Evolutionary conservation across 2,113 vertebrate genomes (phyloP).

Genomic region (Eulacestoma nigropectus): DNA sequence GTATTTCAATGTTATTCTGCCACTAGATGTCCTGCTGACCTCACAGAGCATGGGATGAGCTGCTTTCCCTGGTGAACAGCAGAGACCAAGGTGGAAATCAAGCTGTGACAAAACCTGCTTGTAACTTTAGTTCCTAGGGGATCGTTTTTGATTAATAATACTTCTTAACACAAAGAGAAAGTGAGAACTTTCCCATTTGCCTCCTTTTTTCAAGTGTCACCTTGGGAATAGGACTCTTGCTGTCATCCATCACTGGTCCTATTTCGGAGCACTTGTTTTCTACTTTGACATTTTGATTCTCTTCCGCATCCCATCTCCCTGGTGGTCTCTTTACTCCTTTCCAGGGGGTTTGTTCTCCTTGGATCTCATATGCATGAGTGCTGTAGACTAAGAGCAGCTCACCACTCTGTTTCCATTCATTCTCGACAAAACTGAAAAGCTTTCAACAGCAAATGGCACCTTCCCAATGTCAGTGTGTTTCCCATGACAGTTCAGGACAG

Average conservation of each 20-base stretch:
- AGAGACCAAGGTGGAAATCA: neutral
- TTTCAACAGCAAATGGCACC: neutral
- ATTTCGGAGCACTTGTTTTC: neutral
- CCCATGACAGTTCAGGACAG: neutral
- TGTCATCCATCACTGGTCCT: neutral
- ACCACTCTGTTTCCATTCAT: neutral
- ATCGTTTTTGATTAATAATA: neutral
- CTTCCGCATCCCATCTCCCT: neutral
- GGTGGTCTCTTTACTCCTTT: neutral
- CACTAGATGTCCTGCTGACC: conserved; percentile 50
- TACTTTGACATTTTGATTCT: neutral
- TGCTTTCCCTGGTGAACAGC: neutral
- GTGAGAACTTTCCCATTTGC: neutral
- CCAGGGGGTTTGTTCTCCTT: neutral
- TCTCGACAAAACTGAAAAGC: neutral
- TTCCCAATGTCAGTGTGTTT: neutral
- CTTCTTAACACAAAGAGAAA: neutral
- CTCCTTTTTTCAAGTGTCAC: neutral
- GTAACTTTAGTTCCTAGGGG: neutral
- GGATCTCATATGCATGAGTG: neutral
- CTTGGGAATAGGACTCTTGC: neutral
- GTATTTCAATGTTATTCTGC: neutral
- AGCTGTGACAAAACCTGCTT: neutral
- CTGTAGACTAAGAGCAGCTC: neutral
- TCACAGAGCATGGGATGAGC: neutral